Evolutionary conservation across 2,797 vertebrate genomes (phyloP).

Genomic region (Valencia hispanica): DNA sequence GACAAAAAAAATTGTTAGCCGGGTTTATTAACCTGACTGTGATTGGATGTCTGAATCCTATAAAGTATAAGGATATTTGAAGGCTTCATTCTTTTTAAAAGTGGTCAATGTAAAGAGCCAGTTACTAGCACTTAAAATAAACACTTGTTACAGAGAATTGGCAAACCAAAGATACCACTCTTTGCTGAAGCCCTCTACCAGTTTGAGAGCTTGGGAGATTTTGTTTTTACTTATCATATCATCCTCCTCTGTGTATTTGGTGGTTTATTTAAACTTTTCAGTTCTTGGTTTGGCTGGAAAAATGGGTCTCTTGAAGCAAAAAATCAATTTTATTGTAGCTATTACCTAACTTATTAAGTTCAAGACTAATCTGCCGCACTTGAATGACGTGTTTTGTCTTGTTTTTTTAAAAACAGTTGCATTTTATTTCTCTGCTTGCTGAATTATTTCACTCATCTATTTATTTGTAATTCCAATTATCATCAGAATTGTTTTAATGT

Average conservation of each 20-base stretch:
- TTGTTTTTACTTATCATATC: no score
- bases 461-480: no score
- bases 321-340: neutral
- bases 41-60: neutral
- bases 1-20: neutral
- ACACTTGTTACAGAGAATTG: no score
- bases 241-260: no score
- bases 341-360: neutral
- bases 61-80: neutral
- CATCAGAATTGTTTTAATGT: no score
- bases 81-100: no score
- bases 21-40: neutral
- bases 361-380: neutral
- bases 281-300: neutral
- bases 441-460: neutral
- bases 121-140: no score
- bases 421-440: neutral
- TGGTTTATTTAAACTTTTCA: neutral
- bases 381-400: neutral
- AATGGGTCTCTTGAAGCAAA: neutral
- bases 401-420: neutral
- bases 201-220: no score
- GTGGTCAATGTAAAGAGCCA: no score
- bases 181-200: no score
- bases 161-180: no score